Conservation (phyloP, 2,888 invertebrate species). For the Lithophane leautieri region DNA sequence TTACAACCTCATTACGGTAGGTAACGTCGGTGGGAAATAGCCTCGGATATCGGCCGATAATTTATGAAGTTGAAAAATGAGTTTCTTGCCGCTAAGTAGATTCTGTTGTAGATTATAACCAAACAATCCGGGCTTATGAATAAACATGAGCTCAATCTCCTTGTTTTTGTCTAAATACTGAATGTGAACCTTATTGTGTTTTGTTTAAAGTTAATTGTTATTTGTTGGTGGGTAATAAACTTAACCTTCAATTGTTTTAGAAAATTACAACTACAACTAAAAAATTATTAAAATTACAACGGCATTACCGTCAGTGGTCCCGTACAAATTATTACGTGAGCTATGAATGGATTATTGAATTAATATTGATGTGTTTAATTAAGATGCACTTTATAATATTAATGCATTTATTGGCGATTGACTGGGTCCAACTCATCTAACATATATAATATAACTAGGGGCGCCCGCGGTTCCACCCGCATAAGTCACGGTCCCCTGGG, state of each 20-base stretch:
- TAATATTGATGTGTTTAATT: background rate
- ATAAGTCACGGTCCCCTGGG: no score
- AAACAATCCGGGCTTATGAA: conserved; percentile 81
- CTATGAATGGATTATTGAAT: background rate
- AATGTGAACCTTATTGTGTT: conserved; percentile 67
- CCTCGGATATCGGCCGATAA: conserved; percentile 87
- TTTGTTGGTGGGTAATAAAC: conserved; percentile 50
- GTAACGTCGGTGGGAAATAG: conserved; percentile 81
- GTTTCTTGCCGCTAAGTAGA: conserved; percentile 82
- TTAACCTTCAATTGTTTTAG: conserved; percentile 79
- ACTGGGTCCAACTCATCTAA: no score
- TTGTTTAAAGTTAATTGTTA: conserved; percentile 64
- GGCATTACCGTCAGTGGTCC: conserved; percentile 63
- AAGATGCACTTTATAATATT: conserved; percentile 12
- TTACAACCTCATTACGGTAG: conserved; percentile 90
- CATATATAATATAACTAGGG: no score
- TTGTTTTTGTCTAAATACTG: conserved; percentile 59
- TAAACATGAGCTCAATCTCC: conserved; percentile 80
- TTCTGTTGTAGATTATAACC: conserved; percentile 80
- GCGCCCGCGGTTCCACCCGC: no score
- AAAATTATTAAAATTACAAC: conserved; percentile 70
- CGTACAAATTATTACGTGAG: conserved; percentile 41
- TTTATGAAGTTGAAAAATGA: conserved; percentile 89
- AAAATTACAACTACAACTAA: conserved; percentile 69
- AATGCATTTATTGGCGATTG: background rate